Evolutionary conservation across 2,888 invertebrate species (phyloP), one percentile per base, ranked within the genome.

Genomic region (Chrysodeixis includens): DNA sequence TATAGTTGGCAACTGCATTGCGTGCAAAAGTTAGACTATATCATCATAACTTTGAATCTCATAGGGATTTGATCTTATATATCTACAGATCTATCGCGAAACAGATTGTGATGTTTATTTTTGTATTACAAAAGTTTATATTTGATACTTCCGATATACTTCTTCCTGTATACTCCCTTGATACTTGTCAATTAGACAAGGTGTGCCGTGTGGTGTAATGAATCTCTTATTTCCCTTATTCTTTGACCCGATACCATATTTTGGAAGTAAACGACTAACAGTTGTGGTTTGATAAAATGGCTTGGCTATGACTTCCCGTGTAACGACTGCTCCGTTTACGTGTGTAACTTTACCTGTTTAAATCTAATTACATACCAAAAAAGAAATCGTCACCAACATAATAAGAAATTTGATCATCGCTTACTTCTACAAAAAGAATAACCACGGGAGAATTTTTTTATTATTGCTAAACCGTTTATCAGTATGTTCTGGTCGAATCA

Each of bases 251-350:
- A 52, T 32, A 35, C 66, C 62, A 49, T 46, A 56, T 70, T 65
- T 56, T 55, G 59, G 65, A 54, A 46, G 55, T 16, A 44, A 56
- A 65, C 62, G 69, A 63, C 40, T 26, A 26, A 49, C 51, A 56
- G 26, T 69, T 73, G 66, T 22, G 69, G 59, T 14, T 52, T n/a
- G 46, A 14, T 8, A 62, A 78, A 69, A 76, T 71, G 65, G n/a
- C 32, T 69, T 76, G 52, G 59, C 62, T 58, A 20, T 65, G 55
- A 51, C 68, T 81, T 78, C 76, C 79, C 71, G 68, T 66, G 51
- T 75, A 72, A 71, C 20, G 58, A 69, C 71, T 68, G 16, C 51
- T 49, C 53, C 32, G 57, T 64, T 77, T 76, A 65, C 73, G 64
- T 65, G 30, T 32, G 55, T 57, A 30, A 44, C 26, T 56, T 52